Percentiles rank a stretch among this genome's conserved stretches.
phyloP scores from a whole-genome alignment of 2,797 vertebrate species.

The Xenopus petersii region DNA sequence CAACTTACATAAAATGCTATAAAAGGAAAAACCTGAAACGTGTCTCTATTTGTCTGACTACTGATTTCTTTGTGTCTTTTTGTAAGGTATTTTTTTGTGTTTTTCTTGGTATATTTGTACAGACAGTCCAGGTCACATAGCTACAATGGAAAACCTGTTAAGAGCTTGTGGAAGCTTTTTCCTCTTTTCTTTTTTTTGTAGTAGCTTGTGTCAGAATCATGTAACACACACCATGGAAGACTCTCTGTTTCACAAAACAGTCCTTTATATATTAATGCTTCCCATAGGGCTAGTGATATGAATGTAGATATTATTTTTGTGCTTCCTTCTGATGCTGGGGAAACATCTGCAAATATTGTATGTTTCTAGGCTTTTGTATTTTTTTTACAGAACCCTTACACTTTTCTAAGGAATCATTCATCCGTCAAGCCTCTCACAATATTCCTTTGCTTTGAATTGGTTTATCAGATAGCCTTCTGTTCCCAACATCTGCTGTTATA shows the following conservation, averaged over 20 bases:
- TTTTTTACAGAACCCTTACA: constrained; percentile 10
- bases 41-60: no score
- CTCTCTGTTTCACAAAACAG: constrained; percentile 6
- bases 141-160: no score
- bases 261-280: background rate
- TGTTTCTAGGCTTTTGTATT: background rate
- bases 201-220: constrained; percentile 6
- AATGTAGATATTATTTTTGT: constrained; percentile 10
- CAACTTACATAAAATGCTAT: no score
- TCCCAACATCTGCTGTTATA: constrained; percentile 28
- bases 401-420: constrained; percentile 28
- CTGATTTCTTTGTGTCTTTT: background rate
- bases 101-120: no score
- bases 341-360: constrained; percentile 16
- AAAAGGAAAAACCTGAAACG: no score
- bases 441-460: constrained; percentile 26
- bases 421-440: constrained; percentile 24
- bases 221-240: constrained; percentile 5
- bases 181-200: background rate
- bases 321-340: background rate
- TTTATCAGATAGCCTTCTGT: constrained; percentile 40
- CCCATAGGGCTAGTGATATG: background rate
- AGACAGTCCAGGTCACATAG: no score
- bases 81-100: no score
- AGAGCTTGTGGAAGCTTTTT: background rate